phyloP scores from a whole-genome alignment of 1,140 invertebrate species.

The Aphis gossypii region DNA sequence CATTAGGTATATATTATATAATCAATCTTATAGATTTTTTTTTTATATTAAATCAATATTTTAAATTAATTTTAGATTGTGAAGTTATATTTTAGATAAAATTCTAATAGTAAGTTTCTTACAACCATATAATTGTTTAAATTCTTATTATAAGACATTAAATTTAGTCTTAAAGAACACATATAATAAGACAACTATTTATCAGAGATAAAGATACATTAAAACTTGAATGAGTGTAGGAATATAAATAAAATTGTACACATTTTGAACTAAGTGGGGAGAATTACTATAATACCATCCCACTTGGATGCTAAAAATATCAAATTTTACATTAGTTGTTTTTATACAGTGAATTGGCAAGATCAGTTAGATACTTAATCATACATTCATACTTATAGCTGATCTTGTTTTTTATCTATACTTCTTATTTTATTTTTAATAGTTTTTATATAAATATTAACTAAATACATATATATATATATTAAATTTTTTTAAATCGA shows the following conservation, averaged over 20 bases:
- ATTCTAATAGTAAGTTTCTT: background rate
- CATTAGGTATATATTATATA: slow-evolving; percentile 20
- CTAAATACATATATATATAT: background rate
- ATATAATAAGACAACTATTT: slow-evolving; percentile 34
- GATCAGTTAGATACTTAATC: slow-evolving; percentile 5
- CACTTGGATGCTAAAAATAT: slow-evolving; percentile 53
- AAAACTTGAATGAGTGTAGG: slow-evolving; percentile 19
- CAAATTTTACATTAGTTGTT: slow-evolving; percentile 1
- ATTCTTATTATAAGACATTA: background rate
- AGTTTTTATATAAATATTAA: too few species aligned
- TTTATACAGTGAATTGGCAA: slow-evolving; percentile 16
- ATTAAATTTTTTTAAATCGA: background rate
- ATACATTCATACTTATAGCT: background rate
- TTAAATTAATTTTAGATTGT: background rate
- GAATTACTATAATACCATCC: slow-evolving; percentile 43
- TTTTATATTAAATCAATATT: background rate
- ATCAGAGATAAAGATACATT: slow-evolving; percentile 30
- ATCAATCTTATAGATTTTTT: background rate
- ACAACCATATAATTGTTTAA: background rate
- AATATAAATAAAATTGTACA: slow-evolving; percentile 44
- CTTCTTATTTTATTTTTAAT: background rate
- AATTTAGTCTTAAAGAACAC: background rate
- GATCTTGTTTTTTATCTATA: background rate
- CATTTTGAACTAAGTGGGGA: slow-evolving; percentile 39
- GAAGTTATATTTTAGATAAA: background rate